A percentile compares a stretch with the other conserved stretches of the same genome.
Conservation (phyloP, 2,797 vertebrate genomes). For the Cossypha niveicapilla region DNA sequence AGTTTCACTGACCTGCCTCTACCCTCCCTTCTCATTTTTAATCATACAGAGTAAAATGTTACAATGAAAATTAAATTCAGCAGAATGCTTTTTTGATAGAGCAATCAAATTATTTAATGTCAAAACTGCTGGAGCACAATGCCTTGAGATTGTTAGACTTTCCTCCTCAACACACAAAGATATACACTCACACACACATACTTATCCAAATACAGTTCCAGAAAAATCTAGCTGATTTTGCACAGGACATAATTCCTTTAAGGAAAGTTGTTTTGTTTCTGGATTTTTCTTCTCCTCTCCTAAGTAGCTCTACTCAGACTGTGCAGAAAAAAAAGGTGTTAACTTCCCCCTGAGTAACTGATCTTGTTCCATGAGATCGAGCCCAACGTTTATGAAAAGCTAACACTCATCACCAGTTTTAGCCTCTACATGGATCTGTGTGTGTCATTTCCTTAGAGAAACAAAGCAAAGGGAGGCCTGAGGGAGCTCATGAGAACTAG, state of each 20-base stretch:
- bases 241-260: neutral
- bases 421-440: neutral
- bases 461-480: neutral
- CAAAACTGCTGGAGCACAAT: neutral
- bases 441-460: neutral
- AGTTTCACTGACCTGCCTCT: neutral
- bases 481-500: neutral
- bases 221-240: neutral
- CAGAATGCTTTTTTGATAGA: neutral
- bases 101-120: neutral
- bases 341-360: neutral
- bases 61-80: neutral
- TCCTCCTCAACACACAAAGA: neutral
- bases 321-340: neutral
- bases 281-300: neutral
- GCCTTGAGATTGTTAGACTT: neutral
- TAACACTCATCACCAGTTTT: neutral
- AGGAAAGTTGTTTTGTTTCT: neutral
- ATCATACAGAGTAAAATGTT: neutral
- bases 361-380: neutral
- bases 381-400: neutral
- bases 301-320: neutral
- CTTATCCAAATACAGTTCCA: neutral
- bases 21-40: neutral
- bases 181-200: neutral